Conservation (phyloP, 2,113 vertebrate species). For the Atractosteus spatula region DNA sequence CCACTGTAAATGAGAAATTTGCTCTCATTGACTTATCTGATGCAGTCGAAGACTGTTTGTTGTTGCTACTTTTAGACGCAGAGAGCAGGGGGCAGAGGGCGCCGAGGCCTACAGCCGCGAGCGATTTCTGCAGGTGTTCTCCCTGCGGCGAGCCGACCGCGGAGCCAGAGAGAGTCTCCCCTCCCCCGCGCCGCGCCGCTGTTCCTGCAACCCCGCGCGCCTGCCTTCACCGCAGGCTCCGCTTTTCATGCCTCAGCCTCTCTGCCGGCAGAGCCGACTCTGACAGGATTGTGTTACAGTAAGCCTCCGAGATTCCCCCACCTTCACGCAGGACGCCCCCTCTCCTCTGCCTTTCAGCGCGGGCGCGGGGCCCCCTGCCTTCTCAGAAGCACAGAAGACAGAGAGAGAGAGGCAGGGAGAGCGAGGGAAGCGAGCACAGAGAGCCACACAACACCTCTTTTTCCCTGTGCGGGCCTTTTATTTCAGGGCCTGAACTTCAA, state of each 20-base stretch:
- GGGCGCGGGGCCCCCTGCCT: slow-evolving; percentile 34
- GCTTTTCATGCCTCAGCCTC: slow-evolving; percentile 29
- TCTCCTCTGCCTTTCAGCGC: not conserved
- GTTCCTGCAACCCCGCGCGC: slow-evolving; percentile 37
- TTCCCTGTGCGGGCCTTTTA: too few relatives aligned
- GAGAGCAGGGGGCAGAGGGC: too few relatives aligned
- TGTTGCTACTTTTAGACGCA: too few relatives aligned
- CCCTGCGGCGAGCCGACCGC: not conserved
- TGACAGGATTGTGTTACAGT: not conserved
- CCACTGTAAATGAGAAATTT: too few relatives aligned
- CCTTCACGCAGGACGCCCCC: not conserved
- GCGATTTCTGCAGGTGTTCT: not conserved
- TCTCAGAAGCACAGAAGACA: slow-evolving; percentile 26
- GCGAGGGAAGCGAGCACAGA: not conserved
- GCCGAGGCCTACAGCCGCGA: too few relatives aligned
- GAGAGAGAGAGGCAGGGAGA: slow-evolving; percentile 16
- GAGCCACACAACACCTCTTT: too few relatives aligned
- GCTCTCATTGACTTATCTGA: too few relatives aligned
- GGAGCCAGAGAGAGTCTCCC: slow-evolving; percentile 40
- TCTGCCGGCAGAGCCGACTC: slow-evolving; percentile 32
- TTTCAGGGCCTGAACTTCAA: too few relatives aligned
- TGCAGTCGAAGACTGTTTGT: too few relatives aligned
- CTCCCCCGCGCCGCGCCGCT: slow-evolving; percentile 43
- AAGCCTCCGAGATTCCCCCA: not conserved
- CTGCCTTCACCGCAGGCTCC: not conserved